Evolutionary conservation across 2,888 invertebrate genomes (phyloP), one percentile per base, ranked within the genome.

Genomic region (Catocala nupta): DNA sequence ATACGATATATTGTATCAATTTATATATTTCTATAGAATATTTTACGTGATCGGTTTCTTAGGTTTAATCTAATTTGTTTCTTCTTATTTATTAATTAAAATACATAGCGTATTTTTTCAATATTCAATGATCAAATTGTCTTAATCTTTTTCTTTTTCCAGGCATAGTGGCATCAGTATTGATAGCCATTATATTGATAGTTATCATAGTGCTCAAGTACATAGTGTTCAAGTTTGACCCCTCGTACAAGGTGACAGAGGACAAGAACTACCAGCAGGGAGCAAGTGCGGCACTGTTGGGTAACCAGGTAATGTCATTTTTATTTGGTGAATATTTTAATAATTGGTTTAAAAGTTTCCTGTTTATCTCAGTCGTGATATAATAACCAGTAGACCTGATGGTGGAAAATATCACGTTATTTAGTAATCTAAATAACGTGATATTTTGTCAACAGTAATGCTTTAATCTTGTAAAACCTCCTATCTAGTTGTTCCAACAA

Each of bases 191-290:
- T 71, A 97, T 99, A 58, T 95, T 99, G 71, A 96, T 99, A 71
- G 97, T 99, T 59, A 96, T 99, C 66, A 95, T 98, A 65, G 97
- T 99, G 79, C 95, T 99, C 79, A 98, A 98, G 93, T 97, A 98
- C 89, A 96, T 97, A 83, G 95, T 96, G 85, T 97, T 96, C 80
- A 96, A 98, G 68, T 96, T 97, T 56, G 98, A 98, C 86, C 96
- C 97, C n/a, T 97, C 97, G 59, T 99, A 98, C 89, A 99, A 99
- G 90, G 97, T 98, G 66, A 98, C 99, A 82, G 98, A 98, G 78
- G 97, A 96, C 83, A 96, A 97, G 84, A 96, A 95, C 63, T 96
- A 96, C 88, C 96, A 96, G 80, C 97, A 97, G 84, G 97, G 97
- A 56, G 97, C 97, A 48, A 97, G 96, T 82, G 97, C 97, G 0